A percentile compares a stretch with the other conserved stretches of the same genome.
Conservation (phyloP, 2,797 vertebrate genomes). For the Microchirus variegatus region DNA sequence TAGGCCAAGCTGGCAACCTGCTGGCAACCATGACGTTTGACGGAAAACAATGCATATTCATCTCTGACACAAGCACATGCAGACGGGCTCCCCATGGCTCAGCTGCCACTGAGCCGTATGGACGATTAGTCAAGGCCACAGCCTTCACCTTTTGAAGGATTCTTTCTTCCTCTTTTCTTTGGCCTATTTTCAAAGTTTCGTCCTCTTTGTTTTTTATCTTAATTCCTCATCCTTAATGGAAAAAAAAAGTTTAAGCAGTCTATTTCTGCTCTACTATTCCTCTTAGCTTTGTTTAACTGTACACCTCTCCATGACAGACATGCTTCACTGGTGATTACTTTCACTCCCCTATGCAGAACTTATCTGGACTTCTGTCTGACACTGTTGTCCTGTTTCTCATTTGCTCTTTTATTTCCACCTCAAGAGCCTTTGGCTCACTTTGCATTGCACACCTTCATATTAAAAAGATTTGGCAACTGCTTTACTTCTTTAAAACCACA, state of each 20-base stretch:
- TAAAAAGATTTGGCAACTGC: conserved; percentile 31
- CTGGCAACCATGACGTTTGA: conserved; percentile 64
- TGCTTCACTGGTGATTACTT: too few species aligned
- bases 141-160: conserved; percentile 68
- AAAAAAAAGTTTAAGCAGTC: background rate
- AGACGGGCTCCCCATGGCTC: conserved; percentile 48
- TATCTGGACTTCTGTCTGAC: too few species aligned
- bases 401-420: conserved; percentile 20
- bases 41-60: conserved; percentile 73
- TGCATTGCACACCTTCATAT: conserved; percentile 19
- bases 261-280: background rate
- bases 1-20: conserved; percentile 62
- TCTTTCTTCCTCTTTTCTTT: conserved; percentile 25
- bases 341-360: too few species aligned
- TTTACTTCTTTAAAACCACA: conserved; percentile 21
- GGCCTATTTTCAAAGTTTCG: conserved; percentile 48
- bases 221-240: background rate
- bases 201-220: background rate
- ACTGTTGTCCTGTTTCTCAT: background rate
- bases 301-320: background rate
- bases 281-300: background rate
- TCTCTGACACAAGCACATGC: conserved; percentile 24
- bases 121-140: conserved; percentile 72
- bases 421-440: too few species aligned
- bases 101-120: conserved; percentile 63